Evolutionary conservation across 53 echinoderm and acorn worm genomes (phyloP), one percentile per base, ranked within the genome.

Genomic region (Echinarachnius parma): DNA sequence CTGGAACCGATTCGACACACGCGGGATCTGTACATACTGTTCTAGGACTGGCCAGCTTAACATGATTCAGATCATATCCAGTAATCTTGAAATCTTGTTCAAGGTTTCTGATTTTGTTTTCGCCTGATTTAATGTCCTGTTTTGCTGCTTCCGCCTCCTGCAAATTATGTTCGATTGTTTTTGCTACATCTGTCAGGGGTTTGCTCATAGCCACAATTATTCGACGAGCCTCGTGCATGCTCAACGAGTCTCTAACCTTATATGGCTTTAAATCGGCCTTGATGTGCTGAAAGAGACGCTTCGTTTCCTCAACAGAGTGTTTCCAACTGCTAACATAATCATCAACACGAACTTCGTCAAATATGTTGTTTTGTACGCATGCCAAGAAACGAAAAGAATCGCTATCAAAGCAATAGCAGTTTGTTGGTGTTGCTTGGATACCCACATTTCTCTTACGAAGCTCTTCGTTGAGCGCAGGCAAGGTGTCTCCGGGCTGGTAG

Each of bases 401-500:
- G 53, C 50, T 69, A 31, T 69, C 70, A 31, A 69, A 69, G 21
- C 70, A 69, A 31, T 49, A 69, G 21, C 31, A 69, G 33, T 69
- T 69, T 3, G 30, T 2, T 53, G 16, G 31, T 2, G 53, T 53
- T 29, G 54, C 70, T 53, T 52, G 14, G 8, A 69, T 69, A 1
- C 70, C 70, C 0, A 69, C 70, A 2, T 53, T 33, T 52, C 53
- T 26, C 21, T 53, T 11, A 4, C 8, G 7, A 24, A 69, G 53
- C 70, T 69, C 70, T 69, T 69, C 50, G 21, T 69, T 69, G 31
- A 69, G 70, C 13, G 53, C 70, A 50, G 52, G 70, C 21, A 69
- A 69, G 5, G 70, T 69, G 16, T 69, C 70, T 7, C 70, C 70
- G 3, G 70, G 70, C 53, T 52, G 53, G 33, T 69, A 69, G 34